Base-by-base conservation (phyloP, 2,888 invertebrate genomes). In the Drosophila monieri region DNA sequence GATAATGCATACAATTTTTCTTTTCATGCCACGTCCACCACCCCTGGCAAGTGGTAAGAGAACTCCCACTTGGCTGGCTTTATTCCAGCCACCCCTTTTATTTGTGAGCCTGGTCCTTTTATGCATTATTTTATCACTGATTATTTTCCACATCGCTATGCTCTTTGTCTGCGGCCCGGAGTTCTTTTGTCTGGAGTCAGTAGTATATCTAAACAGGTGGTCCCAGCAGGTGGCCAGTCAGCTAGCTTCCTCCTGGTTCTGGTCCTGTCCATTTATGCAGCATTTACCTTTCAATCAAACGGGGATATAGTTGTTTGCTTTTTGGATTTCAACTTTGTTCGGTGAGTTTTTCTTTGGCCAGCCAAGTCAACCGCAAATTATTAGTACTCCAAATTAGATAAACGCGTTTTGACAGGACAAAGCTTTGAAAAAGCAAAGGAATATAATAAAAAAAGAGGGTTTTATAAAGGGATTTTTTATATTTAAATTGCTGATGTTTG, bases 121-220 rank as follows among this genome's bases (percentile, higher is more conserved):
- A 75, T 86, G 53, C 86, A 73, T 83, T 86, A 86, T 86, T 72
- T 56, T 86, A 84, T 79, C 87, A 81, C 68, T 85, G 88, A 85
- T 88, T 87, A 80, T 85, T 85, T 85, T 85, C 88, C 85, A 76
- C 88, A 74, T 79, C 79, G 84, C 60, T 83, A 71, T 83, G 74
- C 59, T 78, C 77, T 83, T 85, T 85, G 84, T 84, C 68, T 55
- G 62, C 60, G 57, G 46, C 35, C 27, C 64, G 61, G 49, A 47
- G 58, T 49, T 68, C 76, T 51, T 73, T 78, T 83, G 78, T 78
- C 61, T 52, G 37, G 54, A 8, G 77, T 78, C 61, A 51, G 37
- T 52, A 8, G 64, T 76, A 72, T 87, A 88, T 85, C 81, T 85
- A 85, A 85, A 85, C 85, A 85, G 85, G 88, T 85, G 85, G 85